Percentiles rank a stretch among this genome's conserved stretches.
Evolutionary conservation across 1,140 invertebrate species (phyloP).

Genomic region (Lepidotrigona ventralis): DNA sequence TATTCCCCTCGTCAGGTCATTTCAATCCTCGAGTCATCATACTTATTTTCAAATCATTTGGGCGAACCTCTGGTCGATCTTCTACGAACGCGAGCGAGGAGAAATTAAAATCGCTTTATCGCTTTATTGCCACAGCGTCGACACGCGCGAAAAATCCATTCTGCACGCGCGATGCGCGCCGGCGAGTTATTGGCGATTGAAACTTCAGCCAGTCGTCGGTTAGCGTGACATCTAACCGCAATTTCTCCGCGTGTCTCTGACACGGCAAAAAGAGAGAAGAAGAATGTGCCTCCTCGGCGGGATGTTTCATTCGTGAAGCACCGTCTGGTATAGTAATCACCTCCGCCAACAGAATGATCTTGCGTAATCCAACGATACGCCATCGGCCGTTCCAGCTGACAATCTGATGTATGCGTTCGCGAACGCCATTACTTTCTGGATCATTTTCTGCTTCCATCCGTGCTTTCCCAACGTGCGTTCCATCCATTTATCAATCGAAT

Average conservation of each 20-base stretch:
- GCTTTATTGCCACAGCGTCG: background rate
- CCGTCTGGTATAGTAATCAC: conserved; percentile 7
- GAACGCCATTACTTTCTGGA: conserved; percentile 4
- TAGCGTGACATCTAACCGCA: conserved; percentile 21
- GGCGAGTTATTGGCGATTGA: conserved; percentile 41
- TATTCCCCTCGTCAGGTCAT: background rate
- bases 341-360: conserved; percentile 1
- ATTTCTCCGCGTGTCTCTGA: conserved; percentile 15
- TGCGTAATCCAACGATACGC: conserved; percentile 8
- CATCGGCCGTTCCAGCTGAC: conserved; percentile 17
- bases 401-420: background rate
- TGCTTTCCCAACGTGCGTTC: background rate
- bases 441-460: conserved; percentile 28
- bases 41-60: conserved; percentile 1
- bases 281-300: conserved; percentile 2
- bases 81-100: background rate
- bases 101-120: conserved; percentile 30
- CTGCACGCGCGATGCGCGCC: background rate
- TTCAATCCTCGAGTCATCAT: background rate
- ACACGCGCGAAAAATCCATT: conserved; percentile 33
- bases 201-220: conserved; percentile 5
- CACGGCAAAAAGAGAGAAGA: conserved; percentile 1
- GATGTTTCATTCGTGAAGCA: conserved; percentile 6
- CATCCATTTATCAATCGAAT: background rate
- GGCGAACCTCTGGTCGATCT: background rate